phyloP scores from a whole-genome alignment of 1,140 invertebrate species.

The Melipona quadrifasciata region DNA sequence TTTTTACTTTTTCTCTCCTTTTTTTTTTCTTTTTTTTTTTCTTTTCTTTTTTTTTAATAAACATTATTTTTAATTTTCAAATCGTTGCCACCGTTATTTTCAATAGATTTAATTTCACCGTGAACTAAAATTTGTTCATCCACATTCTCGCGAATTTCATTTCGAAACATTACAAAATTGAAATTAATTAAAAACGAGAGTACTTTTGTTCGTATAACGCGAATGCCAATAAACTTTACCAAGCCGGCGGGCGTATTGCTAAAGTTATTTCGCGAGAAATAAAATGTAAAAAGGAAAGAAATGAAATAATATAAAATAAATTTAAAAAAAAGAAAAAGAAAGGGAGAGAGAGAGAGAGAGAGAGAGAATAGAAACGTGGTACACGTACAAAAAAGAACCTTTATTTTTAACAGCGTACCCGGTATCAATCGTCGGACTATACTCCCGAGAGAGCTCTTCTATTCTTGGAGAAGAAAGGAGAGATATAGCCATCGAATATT shows the following conservation, averaged over 20 bases:
- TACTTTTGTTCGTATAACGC: not conserved
- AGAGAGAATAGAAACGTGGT: not conserved
- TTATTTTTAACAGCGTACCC: not conserved
- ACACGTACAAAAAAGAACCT: not conserved
- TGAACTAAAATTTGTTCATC: not conserved
- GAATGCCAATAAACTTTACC: not conserved
- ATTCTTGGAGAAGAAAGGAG: too few relatives aligned
- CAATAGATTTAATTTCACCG: not conserved
- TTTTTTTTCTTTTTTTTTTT: not conserved
- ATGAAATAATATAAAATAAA: not conserved
- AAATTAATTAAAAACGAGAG: slow-evolving; percentile 24
- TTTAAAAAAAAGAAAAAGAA: not conserved
- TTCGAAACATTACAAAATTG: not conserved
- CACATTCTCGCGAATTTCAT: not conserved
- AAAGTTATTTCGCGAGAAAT: not conserved
- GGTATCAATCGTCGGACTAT: not conserved
- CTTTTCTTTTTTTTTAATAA: not conserved
- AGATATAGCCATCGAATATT: slow-evolving; percentile 17
- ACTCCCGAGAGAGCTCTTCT: not conserved
- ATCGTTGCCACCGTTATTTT: not conserved
- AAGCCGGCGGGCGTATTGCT: not conserved
- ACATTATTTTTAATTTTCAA: slow-evolving; percentile 18
- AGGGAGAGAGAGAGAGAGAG: too few relatives aligned
- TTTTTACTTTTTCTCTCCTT: too few relatives aligned
- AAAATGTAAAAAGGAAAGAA: not conserved